Base-by-base conservation (phyloP, 2,113 vertebrate species). In the Phyllostomus hastatus region DNA sequence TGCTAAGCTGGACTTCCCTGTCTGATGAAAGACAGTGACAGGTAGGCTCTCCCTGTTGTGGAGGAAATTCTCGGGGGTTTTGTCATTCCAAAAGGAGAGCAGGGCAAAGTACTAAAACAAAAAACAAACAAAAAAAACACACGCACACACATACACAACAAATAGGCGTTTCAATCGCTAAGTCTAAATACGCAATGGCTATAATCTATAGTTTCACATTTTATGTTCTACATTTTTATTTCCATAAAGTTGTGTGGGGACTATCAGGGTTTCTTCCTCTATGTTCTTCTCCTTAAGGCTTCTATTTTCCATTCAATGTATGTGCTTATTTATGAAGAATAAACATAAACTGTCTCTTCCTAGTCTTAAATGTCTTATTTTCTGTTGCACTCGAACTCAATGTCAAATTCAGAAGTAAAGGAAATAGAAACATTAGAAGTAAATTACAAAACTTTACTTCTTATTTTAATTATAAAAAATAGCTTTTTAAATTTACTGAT, bases 1-100 rank as follows among this genome's bases (percentile, higher is more conserved):
- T 75, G 59, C 38, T 67, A 72, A 35, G 41, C 61, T 86, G 20
- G 46, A 33, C 17, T 61, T 94, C 43, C 67, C n/a, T 90, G 8
- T 59, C 52, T 66, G 48, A 81, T 90, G 54, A 96, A 83, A 79
- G 33, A 73, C 82, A 35, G 82, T 35, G 73, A 91, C 95, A 76
- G 43, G 46, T 15, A 88, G 26, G 5, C 1, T 61, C 0, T 91
- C 33, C 89, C 9, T 84, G 0, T 84, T 79, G 94, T 50, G 38
- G 50, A 7, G 52, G 16, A 72, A 69, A 87, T 79, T 64, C 26
- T 79, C 79, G 7, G 11, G 54, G 41, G 33, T 92, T 73, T 66
- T 83, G 15, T 82, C 31, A 66, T 90, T 80, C 35, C 61, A 69
- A 95, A 96, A 70, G 59, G 10, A 82, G 12, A 84, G 7, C 15